Evolutionary conservation across 2,113 vertebrate species (phyloP).

Genomic region (Sceloporus undulatus): DNA sequence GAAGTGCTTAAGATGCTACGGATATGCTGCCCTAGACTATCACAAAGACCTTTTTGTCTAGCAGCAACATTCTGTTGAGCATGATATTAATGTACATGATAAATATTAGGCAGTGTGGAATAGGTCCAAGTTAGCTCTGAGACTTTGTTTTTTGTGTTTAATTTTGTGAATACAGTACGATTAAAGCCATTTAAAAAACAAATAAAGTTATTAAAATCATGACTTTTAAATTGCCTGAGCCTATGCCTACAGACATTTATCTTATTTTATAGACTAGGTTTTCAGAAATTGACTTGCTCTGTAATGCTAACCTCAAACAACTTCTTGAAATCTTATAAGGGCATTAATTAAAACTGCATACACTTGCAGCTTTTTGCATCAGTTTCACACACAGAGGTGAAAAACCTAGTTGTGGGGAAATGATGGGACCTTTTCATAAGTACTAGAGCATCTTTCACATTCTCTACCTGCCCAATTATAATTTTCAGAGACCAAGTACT

Average conservation of each 20-base stretch:
- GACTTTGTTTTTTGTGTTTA: neutral
- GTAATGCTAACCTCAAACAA: neutral
- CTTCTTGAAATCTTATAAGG: conserved; percentile 8
- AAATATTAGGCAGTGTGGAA: neutral
- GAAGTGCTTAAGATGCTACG: neutral
- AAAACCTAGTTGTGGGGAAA: conserved; percentile 1
- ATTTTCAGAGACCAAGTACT: neutral
- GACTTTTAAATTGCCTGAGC: neutral
- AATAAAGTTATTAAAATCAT: conserved; percentile 7
- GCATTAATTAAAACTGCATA: conserved; percentile 25
- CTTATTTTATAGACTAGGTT: conserved; percentile 4
- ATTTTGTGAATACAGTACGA: conserved; percentile 30
- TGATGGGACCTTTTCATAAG: neutral
- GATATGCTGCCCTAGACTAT: neutral
- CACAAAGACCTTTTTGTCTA: neutral
- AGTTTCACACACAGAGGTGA: conserved; percentile 1
- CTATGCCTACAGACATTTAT: neutral
- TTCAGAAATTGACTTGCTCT: conserved; percentile 24
- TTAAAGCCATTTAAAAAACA: conserved; percentile 25
- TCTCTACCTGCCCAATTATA: neutral
- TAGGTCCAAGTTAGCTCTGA: neutral
- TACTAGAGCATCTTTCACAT: neutral
- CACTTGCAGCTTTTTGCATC: conserved; percentile 23
- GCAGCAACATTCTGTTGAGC: neutral
- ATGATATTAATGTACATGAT: neutral